These are phyloP conservation scores for Diacarnus erythraeanus DNA, from an alignment of 37 sponge, comb jelly and placozoan genomes.

Conservation along the genomic window DNA sequence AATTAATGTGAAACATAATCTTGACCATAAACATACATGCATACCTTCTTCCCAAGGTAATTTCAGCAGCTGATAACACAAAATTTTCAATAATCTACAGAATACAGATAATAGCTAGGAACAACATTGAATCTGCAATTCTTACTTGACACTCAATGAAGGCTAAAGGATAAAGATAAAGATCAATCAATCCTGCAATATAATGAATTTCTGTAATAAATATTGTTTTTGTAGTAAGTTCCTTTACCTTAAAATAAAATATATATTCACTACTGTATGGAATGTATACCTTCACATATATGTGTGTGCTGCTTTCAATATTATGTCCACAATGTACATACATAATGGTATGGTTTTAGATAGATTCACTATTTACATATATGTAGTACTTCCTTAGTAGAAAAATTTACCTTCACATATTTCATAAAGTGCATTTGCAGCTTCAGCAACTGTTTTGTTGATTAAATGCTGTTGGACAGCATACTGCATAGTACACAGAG, in stretches of 20 bases:
- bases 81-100: slow-evolving; percentile 44
- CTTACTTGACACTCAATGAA: slow-evolving; percentile 70
- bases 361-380: too few species aligned
- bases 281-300: too few species aligned
- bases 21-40: neutral
- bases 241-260: too few species aligned
- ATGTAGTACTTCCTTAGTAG: too few species aligned
- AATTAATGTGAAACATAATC: neutral
- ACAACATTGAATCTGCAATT: neutral
- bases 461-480: slow-evolving; percentile 53
- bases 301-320: too few species aligned
- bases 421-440: slow-evolving; percentile 56
- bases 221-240: too few species aligned
- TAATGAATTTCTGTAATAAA: neutral
- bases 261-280: too few species aligned
- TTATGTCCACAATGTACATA: too few species aligned
- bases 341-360: too few species aligned
- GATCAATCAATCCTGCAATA: slow-evolving; percentile 39
- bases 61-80: slow-evolving; percentile 63
- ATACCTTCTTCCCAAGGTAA: slow-evolving; percentile 53
- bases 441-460: slow-evolving; percentile 31
- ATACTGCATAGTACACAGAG: slow-evolving; percentile 53
- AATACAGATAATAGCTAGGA: neutral
- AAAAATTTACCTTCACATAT: slow-evolving; percentile 59
- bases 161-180: slow-evolving; percentile 46